phyloP scores from a whole-genome alignment of 2,797 vertebrate genomes.

The Chelmon rostratus region DNA sequence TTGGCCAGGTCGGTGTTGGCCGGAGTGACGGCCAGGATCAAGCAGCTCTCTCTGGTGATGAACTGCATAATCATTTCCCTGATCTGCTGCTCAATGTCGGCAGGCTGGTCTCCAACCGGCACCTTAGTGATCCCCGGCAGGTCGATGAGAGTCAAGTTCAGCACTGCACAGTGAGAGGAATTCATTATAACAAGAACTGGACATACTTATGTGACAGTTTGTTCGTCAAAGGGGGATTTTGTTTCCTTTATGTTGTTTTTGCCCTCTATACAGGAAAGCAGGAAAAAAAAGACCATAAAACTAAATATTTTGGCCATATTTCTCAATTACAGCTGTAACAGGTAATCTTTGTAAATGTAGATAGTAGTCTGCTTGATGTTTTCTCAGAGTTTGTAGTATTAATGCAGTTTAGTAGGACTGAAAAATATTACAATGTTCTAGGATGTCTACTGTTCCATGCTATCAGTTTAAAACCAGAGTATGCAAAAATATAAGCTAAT shows the following conservation, averaged over 20 bases:
- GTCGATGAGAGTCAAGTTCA: conserved; percentile 97
- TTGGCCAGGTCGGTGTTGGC: conserved; percentile 98
- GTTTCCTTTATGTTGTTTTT: neutral
- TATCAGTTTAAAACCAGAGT: conserved; percentile 4
- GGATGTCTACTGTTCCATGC: neutral
- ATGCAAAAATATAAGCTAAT: neutral
- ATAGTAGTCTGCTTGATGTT: neutral
- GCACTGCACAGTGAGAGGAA: conserved; percentile 81
- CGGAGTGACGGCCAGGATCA: conserved; percentile 95
- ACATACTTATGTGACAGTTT: neutral
- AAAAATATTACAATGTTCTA: neutral
- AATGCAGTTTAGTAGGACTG: neutral
- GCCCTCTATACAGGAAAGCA: neutral
- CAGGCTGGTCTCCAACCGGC: conserved; percentile 96
- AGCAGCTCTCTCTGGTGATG: conserved; percentile 93
- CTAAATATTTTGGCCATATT: no score
- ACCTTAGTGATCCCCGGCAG: conserved; percentile 98
- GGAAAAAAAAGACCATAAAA: no score
- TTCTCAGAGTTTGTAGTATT: neutral
- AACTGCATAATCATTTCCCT: conserved; percentile 98
- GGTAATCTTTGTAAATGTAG: neutral
- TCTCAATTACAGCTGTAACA: no score
- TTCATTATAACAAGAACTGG: neutral
- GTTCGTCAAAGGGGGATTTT: neutral
- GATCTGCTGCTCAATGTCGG: conserved; percentile 97